Conservation (phyloP, 2,113 vertebrate species). For the Nesogale talazaci region DNA sequence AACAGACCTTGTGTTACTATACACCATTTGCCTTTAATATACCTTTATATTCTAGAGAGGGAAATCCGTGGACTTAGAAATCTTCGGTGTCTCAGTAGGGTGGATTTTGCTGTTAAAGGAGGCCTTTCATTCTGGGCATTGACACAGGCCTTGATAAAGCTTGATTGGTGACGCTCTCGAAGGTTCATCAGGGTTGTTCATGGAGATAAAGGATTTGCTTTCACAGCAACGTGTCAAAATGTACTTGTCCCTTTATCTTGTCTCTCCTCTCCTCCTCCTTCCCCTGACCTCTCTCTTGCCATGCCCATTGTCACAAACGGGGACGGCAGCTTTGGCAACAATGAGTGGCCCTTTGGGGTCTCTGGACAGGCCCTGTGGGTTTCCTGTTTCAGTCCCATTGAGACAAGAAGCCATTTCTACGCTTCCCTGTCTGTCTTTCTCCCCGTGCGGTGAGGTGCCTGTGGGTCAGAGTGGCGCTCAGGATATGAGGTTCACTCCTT, state of each 20-base stretch:
- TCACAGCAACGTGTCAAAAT: neutral
- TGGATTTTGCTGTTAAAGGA: conserved; percentile 4
- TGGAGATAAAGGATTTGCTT: neutral
- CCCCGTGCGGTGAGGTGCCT: neutral
- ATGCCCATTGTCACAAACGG: neutral
- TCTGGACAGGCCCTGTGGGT: neutral
- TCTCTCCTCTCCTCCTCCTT: neutral
- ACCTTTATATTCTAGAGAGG: no score
- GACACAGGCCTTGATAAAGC: neutral
- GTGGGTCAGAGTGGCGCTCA: conserved; percentile 40
- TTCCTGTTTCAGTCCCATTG: neutral
- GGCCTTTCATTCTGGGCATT: neutral
- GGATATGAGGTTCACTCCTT: conserved; percentile 50
- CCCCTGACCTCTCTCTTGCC: neutral
- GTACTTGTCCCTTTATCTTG: neutral
- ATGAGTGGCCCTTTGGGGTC: neutral
- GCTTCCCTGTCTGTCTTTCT: conserved; percentile 1
- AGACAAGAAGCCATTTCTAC: neutral
- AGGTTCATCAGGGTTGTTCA: neutral
- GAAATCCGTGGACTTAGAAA: no score
- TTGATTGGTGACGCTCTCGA: neutral
- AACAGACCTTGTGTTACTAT: no score
- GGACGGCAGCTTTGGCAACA: neutral
- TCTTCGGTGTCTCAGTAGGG: neutral
- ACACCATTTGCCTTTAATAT: no score